Base-by-base conservation (phyloP, 2,888 invertebrate species). In the Eupsilia transversa region DNA sequence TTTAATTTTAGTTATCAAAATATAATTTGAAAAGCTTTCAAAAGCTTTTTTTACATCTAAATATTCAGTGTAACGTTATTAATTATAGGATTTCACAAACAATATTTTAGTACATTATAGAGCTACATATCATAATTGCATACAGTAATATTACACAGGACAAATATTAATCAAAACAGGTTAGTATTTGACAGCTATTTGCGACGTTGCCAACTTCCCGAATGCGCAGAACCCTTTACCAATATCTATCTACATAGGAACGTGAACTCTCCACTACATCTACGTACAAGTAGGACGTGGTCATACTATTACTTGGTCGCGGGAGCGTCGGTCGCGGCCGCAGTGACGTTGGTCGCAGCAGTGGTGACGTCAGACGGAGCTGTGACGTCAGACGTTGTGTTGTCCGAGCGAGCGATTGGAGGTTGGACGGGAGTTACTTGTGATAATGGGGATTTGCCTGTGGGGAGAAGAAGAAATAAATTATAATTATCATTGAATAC, bases 391-490 rank as follows among this genome's bases (percentile, higher is more conserved):
- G 69, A 23, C 12, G 79, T 61, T 0, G 38, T 38, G 70, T 43
- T 78, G 59, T 52, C 79, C 1, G 59, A 14, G 27, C 70, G 54
- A 3, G 27, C 59, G 14, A 12, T 0, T 0, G 80, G 17, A 30
- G n/a, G 0, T 49, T 59, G 23, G 35, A 9, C 33, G 14, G 80
- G 41, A 14, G 33, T 72, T 72, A 72, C 23, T 79, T 72, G 73
- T 5, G 76, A 80, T 27, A 72, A 12, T 9, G 79, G n/a, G 30
- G 80, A 80, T 56, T 77, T 72, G 17, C 73, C 80, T 77, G 80
- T 38, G 17, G 2, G 35, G 9, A 30, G 14, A 17, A 56, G 23
- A n/a, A 41, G 35, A 4, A 41, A 41, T 12, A 12, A 41, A 41
- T 41, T 12, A 38, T 38, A 41, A 14, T 41, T 41, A 41, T 41